Evolutionary conservation across 2,113 vertebrate species (phyloP).

Genomic region (Empidonax alnorum): DNA sequence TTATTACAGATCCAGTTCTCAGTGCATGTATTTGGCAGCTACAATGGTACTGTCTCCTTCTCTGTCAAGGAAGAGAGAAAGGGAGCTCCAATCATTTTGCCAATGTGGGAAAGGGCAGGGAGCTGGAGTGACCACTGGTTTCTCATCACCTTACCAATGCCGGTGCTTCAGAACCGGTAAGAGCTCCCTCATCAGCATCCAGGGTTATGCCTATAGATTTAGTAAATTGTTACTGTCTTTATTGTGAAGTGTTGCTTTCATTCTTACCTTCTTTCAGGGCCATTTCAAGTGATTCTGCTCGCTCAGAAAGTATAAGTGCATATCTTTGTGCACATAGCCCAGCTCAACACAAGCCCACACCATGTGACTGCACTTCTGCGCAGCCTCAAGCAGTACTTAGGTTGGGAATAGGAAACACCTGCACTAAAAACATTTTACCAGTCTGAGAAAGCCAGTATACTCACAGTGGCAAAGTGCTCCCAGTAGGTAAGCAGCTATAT

Average conservation of each 20-base stretch:
- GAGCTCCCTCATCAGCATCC: neutral
- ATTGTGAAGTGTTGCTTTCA: neutral
- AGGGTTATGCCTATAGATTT: neutral
- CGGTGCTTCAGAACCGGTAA: constrained; percentile 78
- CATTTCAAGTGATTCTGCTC: neutral
- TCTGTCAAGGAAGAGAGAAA: constrained; percentile 74
- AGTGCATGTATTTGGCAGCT: constrained; percentile 80
- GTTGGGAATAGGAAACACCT: neutral
- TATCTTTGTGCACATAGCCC: neutral
- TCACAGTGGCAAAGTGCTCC: neutral
- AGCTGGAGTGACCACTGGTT: constrained; percentile 82
- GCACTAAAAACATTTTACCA: neutral
- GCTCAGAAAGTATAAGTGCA: neutral
- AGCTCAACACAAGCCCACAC: neutral
- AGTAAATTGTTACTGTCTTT: neutral
- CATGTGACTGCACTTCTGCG: neutral
- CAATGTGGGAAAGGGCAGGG: constrained; percentile 80
- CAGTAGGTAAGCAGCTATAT: neutral
- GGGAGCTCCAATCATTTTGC: neutral
- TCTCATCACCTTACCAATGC: constrained; percentile 79
- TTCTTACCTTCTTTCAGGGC: neutral
- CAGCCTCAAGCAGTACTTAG: neutral
- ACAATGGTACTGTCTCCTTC: constrained; percentile 85
- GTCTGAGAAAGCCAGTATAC: neutral
- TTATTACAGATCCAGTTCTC: constrained; percentile 82